Evolutionary conservation across 1,140 invertebrate species (phyloP).

Genomic region (Pentalonia nigronervosa): DNA sequence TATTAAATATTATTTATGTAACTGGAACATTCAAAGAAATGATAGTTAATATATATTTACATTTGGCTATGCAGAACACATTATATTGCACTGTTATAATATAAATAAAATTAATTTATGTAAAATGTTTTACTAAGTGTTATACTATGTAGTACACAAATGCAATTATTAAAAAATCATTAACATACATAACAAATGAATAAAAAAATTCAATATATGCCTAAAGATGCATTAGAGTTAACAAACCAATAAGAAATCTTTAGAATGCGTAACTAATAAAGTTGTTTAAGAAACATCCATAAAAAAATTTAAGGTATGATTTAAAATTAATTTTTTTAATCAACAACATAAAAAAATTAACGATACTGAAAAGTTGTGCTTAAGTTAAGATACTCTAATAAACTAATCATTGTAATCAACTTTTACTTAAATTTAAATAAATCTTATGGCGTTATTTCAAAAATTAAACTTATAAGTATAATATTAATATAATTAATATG

Average conservation of each 20-base stretch:
- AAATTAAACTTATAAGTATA: not conserved
- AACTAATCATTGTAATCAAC: not conserved
- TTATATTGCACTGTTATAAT: not conserved
- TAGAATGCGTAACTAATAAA: not conserved
- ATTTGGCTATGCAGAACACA: not conserved
- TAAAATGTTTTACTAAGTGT: not conserved
- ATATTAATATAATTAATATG: no score
- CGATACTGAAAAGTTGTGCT: not conserved
- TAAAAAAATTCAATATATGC: not conserved
- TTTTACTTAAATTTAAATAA: not conserved
- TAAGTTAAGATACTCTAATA: not conserved
- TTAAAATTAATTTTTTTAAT: not conserved
- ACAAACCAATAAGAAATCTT: slow-evolving; percentile 1
- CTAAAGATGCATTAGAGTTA: not conserved
- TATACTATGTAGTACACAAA: not conserved
- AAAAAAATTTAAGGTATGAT: not conserved
- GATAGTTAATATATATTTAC: not conserved
- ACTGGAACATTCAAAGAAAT: not conserved
- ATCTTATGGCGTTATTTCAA: not conserved
- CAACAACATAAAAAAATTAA: not conserved
- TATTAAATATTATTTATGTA: no score
- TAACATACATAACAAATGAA: not conserved
- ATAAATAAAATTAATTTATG: not conserved
- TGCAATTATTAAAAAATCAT: not conserved
- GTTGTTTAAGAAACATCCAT: not conserved